Conservation (phyloP, 2,113 vertebrate genomes). For the Bagarius yarrelli region DNA sequence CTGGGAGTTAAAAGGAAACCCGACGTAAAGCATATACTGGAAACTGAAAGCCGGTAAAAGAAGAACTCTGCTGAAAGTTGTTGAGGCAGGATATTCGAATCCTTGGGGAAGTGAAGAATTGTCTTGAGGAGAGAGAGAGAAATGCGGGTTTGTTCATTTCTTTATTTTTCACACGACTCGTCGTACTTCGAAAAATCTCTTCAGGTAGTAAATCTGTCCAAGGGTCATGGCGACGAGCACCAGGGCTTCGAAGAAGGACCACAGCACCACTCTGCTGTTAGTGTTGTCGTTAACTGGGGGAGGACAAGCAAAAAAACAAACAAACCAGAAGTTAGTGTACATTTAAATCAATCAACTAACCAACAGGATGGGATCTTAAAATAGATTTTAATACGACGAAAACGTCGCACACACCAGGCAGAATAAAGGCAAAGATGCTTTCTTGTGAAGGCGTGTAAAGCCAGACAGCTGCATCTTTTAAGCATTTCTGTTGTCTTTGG, state of each 20-base stretch:
- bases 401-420: background rate
- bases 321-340: slow-evolving; percentile 13
- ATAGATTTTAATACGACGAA: too few species aligned
- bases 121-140: slow-evolving; percentile 64
- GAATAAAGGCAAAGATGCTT: background rate
- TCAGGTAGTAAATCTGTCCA: slow-evolving; percentile 99
- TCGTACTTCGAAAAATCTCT: slow-evolving; percentile 99
- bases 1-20: slow-evolving; percentile 28
- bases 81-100: slow-evolving; percentile 59
- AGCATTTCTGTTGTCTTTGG: background rate
- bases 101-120: slow-evolving; percentile 53
- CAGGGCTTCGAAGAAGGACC: slow-evolving; percentile 99
- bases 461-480: too few species aligned
- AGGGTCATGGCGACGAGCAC: slow-evolving; percentile 99
- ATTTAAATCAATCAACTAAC: background rate
- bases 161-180: slow-evolving; percentile 84
- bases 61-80: slow-evolving; percentile 57
- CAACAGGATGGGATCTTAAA: too few species aligned
- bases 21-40: slow-evolving; percentile 51
- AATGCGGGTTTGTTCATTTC: slow-evolving; percentile 8
- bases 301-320: slow-evolving; percentile 10
- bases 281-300: slow-evolving; percentile 97
- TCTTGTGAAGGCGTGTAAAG: background rate
- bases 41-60: slow-evolving; percentile 42
- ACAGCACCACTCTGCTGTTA: slow-evolving; percentile 99